These are phyloP conservation scores for Lampropteryx suffumata DNA, from an alignment of 2,888 invertebrate species.

Conservation along the genomic window DNA sequence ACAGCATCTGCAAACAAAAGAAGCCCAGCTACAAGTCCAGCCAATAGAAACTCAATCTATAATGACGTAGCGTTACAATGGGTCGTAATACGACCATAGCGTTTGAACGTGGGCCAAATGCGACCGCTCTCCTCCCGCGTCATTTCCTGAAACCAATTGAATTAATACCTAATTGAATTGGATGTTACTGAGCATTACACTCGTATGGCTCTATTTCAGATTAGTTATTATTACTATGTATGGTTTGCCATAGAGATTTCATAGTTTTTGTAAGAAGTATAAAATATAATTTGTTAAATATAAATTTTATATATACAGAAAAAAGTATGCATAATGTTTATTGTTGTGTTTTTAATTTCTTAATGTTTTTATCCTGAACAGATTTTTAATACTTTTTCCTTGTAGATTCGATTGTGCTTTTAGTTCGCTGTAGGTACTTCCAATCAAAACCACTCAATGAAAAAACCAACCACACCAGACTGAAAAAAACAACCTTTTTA, in stretches of 20 bases:
- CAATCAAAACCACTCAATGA: too few species aligned
- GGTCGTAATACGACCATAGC: slow-evolving; percentile 13
- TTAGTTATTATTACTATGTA: neutral
- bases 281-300: too few species aligned
- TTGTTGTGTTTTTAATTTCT: too few species aligned
- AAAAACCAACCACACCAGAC: neutral
- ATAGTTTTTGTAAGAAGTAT: too few species aligned
- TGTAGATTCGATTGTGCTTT: too few species aligned
- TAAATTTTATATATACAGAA: too few species aligned
- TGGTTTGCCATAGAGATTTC: neutral
- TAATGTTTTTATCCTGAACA: too few species aligned
- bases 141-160: slow-evolving; percentile 20
- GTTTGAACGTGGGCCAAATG: slow-evolving; percentile 25
- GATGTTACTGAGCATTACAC: slow-evolving; percentile 11
- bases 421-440: too few species aligned
- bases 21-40: slow-evolving; percentile 11
- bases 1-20: slow-evolving; percentile 3
- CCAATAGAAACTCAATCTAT: slow-evolving; percentile 22
- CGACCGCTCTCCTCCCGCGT: slow-evolving; percentile 10
- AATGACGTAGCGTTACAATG: slow-evolving; percentile 24
- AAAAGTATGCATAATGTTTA: too few species aligned
- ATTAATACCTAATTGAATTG: slow-evolving; percentile 28
- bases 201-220: slow-evolving; percentile 19
- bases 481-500: slow-evolving; percentile 5
- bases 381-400: neutral